A percentile compares a stretch with the other conserved stretches of the same genome.
phyloP scores from a whole-genome alignment of 1,140 invertebrate species.

The Cylas formicarius region DNA sequence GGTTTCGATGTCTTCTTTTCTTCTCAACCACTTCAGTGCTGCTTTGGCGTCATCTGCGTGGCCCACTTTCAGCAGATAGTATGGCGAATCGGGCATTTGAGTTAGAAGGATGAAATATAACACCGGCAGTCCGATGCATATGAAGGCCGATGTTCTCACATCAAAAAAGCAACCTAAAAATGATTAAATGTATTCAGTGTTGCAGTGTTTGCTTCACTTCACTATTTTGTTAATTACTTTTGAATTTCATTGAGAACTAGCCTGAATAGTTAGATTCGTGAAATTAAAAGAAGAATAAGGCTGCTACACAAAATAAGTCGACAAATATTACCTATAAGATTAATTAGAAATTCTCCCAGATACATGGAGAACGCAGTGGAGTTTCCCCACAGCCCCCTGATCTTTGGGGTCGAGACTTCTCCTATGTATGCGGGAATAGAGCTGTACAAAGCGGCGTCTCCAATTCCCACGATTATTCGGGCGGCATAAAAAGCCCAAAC shows the following conservation, averaged over 20 bases:
- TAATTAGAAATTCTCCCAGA: slow-evolving; percentile 2
- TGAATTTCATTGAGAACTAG: no score
- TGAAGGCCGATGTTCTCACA: slow-evolving; percentile 18
- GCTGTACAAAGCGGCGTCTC: slow-evolving; percentile 20
- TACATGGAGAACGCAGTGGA: no score
- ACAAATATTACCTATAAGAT: background rate
- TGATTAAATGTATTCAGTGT: no score
- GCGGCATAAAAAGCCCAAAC: slow-evolving; percentile 8
- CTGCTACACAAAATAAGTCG: background rate
- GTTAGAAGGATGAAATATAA: slow-evolving; percentile 39
- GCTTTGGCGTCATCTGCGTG: slow-evolving; percentile 21
- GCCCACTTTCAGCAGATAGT: slow-evolving; percentile 29
- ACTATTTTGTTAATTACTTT: no score
- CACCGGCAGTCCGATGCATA: slow-evolving; percentile 17
- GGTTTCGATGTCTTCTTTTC: slow-evolving; percentile 33
- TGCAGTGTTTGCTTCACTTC: no score
- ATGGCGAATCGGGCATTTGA: slow-evolving; percentile 35
- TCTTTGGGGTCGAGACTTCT: slow-evolving; percentile 23
- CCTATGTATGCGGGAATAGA: slow-evolving; percentile 24
- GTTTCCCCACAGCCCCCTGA: slow-evolving; percentile 28
- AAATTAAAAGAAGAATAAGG: no score
- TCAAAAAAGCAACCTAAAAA: slow-evolving; percentile 19
- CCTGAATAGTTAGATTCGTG: no score
- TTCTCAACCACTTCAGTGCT: slow-evolving; percentile 9
- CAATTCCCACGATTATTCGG: slow-evolving; percentile 13